Base-by-base conservation (phyloP, 2,888 invertebrate species). In the Acanthoscelides obtectus region DNA sequence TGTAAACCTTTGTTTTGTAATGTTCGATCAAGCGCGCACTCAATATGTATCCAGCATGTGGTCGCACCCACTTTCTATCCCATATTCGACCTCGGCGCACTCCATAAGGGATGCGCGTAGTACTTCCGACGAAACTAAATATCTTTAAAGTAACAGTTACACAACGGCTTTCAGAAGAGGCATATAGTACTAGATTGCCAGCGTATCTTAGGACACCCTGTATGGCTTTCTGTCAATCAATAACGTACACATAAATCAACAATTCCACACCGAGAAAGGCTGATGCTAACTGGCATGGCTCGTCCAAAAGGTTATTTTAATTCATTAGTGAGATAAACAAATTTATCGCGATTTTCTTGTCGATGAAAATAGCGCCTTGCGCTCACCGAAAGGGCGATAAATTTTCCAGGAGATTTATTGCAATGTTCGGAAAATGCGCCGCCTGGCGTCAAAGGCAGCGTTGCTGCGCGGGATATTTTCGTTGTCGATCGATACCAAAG, bases 271-370 rank as follows among this genome's bases (percentile, higher is more conserved):
- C 45, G 1, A 45, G 45, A 45, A 12, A 45, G 45, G 17, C 45
- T 12, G 45, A 12, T 45, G 45, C 17, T 45, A 45, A 25, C 45
- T 12, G 8, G 45, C 45, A 45, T 45, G 6, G 45, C 45, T 45
- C 5, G 45, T 73, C 22, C 22, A 69, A 73, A 73, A 69, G 71
- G 71, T 19, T 65, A 66, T 66, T 69, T 68, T 63, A 71, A 71
- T 71, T 69, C 69, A 66, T 45, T 45, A 45, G 45, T 12, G 45
- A 17, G 45, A 45, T 45, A 45, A 45, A 45, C 45, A 45, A 45
- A 45, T 45, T 45, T 45, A 45, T 45, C 45, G 45, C 45, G 45
- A 45, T 45, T 45, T 45, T 45, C 45, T 45, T 45, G 45, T 45
- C 45, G 45, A 45, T 17, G 45, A 45, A 45, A 45, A 45, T 45